phyloP scores from a whole-genome alignment of 2,797 vertebrate genomes.

The Peromyscus nudipes region DNA sequence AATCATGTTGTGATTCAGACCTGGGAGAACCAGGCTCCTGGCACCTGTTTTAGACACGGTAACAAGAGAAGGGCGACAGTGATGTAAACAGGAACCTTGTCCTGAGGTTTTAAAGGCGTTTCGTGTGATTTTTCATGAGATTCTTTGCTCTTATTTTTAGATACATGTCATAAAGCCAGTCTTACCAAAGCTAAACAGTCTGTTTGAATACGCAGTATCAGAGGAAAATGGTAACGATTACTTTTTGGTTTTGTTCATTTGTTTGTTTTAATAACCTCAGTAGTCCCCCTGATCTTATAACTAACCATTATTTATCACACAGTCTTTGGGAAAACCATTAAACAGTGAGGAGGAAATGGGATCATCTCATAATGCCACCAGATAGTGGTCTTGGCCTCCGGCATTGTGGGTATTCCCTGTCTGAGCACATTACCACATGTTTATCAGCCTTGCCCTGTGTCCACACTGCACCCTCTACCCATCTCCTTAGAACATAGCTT shows the following conservation, averaged over 20 bases:
- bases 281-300: not conserved
- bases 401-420: not conserved
- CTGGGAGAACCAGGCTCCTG: not conserved
- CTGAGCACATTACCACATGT: not conserved
- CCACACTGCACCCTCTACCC: too few relatives aligned
- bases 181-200: conserved; percentile 93
- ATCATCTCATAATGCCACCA: not conserved
- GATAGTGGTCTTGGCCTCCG: too few relatives aligned
- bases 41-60: not conserved
- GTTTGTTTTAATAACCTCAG: not conserved
- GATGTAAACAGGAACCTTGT: not conserved
- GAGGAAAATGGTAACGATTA: conserved; percentile 89
- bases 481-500: not conserved
- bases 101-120: not conserved
- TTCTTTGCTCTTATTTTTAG: conserved; percentile 88
- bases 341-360: not conserved
- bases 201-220: conserved; percentile 92
- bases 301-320: not conserved
- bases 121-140: conserved; percentile 20
- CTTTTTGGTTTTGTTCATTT: conserved; percentile 47
- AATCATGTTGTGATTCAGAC: not conserved
- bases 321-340: not conserved
- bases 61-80: not conserved
- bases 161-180: conserved; percentile 97
- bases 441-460: not conserved